Evolutionary conservation across 2,113 vertebrate species (phyloP).

Genomic region (Daphoenositta chrysoptera): DNA sequence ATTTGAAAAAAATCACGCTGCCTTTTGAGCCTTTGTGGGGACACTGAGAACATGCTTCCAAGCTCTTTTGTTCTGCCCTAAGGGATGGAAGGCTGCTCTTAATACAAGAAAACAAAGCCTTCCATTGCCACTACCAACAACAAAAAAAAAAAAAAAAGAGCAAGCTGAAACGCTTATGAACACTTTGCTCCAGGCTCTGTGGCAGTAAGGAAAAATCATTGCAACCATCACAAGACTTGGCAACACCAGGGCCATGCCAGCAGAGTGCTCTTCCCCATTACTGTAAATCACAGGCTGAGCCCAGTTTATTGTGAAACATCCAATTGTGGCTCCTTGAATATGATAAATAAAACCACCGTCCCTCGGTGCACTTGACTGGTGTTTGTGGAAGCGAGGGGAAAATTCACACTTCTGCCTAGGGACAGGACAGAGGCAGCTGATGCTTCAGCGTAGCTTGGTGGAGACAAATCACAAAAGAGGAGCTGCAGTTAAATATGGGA

Average conservation of each 20-base stretch:
- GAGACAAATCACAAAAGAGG: not conserved
- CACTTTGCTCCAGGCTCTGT: constrained; percentile 31
- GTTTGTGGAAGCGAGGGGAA: not conserved
- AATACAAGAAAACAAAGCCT: constrained; percentile 62
- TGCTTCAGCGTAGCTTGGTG: accelerated
- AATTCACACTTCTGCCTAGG: not conserved
- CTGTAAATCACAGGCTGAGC: constrained; percentile 35
- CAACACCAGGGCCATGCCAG: constrained; percentile 29
- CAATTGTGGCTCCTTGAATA: constrained; percentile 1
- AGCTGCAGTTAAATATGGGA: not conserved
- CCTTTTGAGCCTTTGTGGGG: constrained; percentile 36
- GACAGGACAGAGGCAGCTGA: not conserved
- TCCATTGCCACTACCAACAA: constrained; percentile 37
- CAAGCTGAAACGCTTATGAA: constrained; percentile 11
- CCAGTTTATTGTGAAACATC: constrained; percentile 4
- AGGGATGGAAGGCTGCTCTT: constrained; percentile 60
- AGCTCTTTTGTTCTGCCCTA: constrained; percentile 54
- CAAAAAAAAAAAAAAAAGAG: not conserved
- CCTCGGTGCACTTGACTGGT: not conserved
- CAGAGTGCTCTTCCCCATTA: not conserved
- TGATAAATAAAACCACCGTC: not conserved
- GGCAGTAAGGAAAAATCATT: constrained; percentile 59
- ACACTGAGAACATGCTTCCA: constrained; percentile 49
- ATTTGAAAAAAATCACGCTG: not conserved
- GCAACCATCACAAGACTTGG: constrained; percentile 51